These are phyloP conservation scores for Hydrolagus affinis DNA, from an alignment of 2,113 vertebrate genomes.

Conservation along the genomic window DNA sequence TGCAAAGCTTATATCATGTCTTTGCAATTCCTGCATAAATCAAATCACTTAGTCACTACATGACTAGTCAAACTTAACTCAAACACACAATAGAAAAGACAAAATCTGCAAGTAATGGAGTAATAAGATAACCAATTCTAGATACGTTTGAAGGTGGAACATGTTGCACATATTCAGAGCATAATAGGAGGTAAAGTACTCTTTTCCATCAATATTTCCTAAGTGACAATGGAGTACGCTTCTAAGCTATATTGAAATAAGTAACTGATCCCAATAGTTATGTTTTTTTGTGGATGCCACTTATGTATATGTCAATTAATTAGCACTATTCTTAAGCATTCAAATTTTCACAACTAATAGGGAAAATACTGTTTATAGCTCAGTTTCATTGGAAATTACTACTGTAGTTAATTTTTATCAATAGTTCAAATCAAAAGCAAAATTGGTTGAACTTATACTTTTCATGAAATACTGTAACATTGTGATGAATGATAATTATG, in stretches of 20 bases:
- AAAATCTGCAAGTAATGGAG: background rate
- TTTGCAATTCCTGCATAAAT: conserved; percentile 12
- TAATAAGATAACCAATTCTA: conserved; percentile 4
- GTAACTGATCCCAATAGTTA: background rate
- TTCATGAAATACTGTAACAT: conserved; percentile 12
- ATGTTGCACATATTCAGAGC: background rate
- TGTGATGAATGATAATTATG: background rate
- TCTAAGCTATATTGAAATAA: background rate
- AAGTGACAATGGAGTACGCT: background rate
- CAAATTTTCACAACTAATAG: background rate
- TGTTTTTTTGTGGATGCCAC: background rate
- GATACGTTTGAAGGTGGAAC: background rate
- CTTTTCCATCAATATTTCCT: background rate
- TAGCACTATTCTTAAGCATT: too few relatives aligned
- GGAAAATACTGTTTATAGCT: conserved; percentile 6
- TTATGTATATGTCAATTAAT: background rate
- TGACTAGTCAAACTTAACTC: conserved; percentile 12
- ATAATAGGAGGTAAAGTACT: background rate
- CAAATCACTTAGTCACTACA: background rate
- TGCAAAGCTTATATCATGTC: background rate
- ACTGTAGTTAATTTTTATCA: background rate
- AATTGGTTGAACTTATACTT: background rate
- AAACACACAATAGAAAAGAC: background rate
- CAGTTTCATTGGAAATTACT: background rate
- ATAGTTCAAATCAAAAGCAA: background rate